Base-by-base conservation (phyloP, 2,888 invertebrate genomes). In the Galerucella nymphaeae region DNA sequence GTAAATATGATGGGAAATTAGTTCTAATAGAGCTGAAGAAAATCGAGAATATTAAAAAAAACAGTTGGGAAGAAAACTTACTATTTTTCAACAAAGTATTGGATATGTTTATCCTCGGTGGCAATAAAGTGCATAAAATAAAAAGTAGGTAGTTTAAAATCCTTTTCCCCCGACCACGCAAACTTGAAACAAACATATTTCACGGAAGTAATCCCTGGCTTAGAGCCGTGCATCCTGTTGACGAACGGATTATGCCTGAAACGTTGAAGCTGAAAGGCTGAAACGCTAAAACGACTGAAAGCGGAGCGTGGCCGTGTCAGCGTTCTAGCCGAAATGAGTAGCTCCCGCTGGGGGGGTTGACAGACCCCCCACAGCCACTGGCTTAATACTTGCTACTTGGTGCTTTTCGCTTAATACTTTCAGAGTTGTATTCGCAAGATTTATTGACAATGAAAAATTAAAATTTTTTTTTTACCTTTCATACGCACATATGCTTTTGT, bases 191-290 rank as follows among this genome's bases (percentile, higher is more conserved):
- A 83, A 83, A 80, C 80, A 81, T 83, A 83, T 83, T 83, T 81
- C 81, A 82, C 78, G 80, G 80, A 77, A 78, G 79, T 83, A 83
- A 83, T 83, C 83, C 82, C 53, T 74, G 76, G 79, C 80, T 82
- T 82, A 82, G 78, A 41, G 45, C 57, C 57, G 78, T 78, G 81
- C 82, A 81, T 84, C 83, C 82, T 84, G 82, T 83, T 84, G 84
- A 83, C 84, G 83, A 80, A 83, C 79, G 83, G 83, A 83, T 84
- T 83, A 84, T 74, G 76, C 78, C 80, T 80, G 82, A 82, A 82
- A 81, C 55, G 70, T 57, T 63, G 70, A 63, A 69, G 61, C 61
- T 62, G 58, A 59, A 59, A 59, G 58, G 58, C 58, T 59, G 61
- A 62, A 62, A 62, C 59, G 59, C 59, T 23, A 38, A 59, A 59